Base-by-base conservation (phyloP, 2,113 vertebrate species). In the Pedionomus torquatus region DNA sequence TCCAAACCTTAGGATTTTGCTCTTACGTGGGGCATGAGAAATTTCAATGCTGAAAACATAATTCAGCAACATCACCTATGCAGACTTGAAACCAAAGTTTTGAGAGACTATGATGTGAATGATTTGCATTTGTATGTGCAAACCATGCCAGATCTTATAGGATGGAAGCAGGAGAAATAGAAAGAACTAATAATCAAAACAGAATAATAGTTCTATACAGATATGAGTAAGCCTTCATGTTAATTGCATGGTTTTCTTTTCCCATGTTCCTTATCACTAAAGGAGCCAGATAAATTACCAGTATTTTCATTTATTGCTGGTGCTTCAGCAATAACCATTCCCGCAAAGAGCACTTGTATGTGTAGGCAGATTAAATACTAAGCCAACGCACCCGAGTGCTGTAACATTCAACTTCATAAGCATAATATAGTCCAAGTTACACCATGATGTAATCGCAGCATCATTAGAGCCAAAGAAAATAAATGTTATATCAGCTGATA, bases 381-480 rank as follows among this genome's bases (percentile, higher is more conserved):
- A 69, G 52, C 21, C 61, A 57, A 52, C 37, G 74, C 63, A 85
- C 63, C 35, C 20, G 5, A 82, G 39, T 79, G 46, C 58, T 1
- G 5, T 90, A 87, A 91, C 39, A 58, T 46, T 96, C 44, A 82
- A 57, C 33, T 81, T 83, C 41, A 10, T 52, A 84, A 79, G 41
- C 13, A 23, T 35, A 68, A 66, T 49, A 31, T 5, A 65, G 37
- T 51, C 68, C 49, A 77, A 66, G 11, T 89, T 95, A 52, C 57
- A 92, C 52, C 41, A 39, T 88, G 81, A 90, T 52, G 49, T 81
- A 94, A 86, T 61, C 17, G 52, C 44, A 71, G 41, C 60, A 81
- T 58, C 52, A 37, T 58, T 70, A 81, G 10, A 95, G 72, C 66
- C 91, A 95, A 96, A 79, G 81, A 75, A 95, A 96, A 95, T 33